Evolutionary conservation across 1,140 invertebrate genomes (phyloP), one percentile per base, ranked within the genome.

Genomic region (Drosophila aff.): DNA sequence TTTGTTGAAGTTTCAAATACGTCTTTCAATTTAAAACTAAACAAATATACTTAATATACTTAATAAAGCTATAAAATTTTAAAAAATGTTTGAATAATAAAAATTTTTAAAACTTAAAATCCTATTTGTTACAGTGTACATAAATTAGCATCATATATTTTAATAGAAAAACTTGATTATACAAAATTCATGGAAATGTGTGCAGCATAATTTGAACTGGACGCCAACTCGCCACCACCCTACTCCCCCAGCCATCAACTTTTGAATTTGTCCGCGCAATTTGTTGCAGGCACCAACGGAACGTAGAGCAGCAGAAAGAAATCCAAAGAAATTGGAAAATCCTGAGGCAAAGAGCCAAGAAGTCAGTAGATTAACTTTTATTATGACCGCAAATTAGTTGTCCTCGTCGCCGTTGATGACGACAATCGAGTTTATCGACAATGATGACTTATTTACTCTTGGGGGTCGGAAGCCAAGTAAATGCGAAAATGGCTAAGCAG

Each of bases 381-480:
- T 92, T 92, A 92, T 92, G 83, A 91, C 91, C 91, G 87, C 91
- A 92, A 92, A 92, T 92, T 92, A 92, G 91, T 92, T 92, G 91
- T 92, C 86, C 85, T 91, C 78, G 73, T 76, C 84, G 84, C 61
- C 78, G 85, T 81, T 90, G 85, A 90, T 90, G 85, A 90, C 85
- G 85, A 90, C 86, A 90, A 89, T 84, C 69, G 66, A 73, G 66
- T 71, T 71, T 72, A 74, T 74, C 86, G 85, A 86, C 85, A 85
- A 90, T 85, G 85, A 91, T 90, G 85, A 85, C 85, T 90, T 90
- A 90, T 90, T 90, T 89, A 89, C 85, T 89, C 50, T 40, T n/a
- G 36, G 53, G 55, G 59, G 43, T 61, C 52, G 65, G 11, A 46
- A 46, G 61, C 62, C 59, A 60, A 58, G 75, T 63, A 79, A 73